phyloP scores from a whole-genome alignment of 1,140 invertebrate species.

The Platyscapa corneri region DNA sequence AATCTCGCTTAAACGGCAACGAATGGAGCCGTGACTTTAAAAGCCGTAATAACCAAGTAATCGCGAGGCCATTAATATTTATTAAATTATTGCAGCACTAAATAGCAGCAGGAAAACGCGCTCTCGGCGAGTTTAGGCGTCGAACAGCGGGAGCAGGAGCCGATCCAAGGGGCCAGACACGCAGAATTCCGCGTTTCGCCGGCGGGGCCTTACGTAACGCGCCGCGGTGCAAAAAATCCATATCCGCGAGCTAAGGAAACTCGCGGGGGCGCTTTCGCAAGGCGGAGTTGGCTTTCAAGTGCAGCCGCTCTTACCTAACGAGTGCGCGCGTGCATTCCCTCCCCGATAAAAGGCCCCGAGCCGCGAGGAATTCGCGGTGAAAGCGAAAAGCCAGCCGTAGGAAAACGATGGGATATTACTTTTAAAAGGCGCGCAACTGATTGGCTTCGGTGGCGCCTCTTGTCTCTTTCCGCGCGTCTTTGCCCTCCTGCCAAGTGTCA shows the following conservation, averaged over 20 bases:
- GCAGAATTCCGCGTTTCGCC: background rate
- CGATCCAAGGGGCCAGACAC: too few species aligned
- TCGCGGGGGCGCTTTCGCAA: background rate
- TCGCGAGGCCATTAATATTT: background rate
- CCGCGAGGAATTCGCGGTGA: slow-evolving; percentile 60
- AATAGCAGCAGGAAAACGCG: too few species aligned
- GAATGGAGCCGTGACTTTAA: background rate
- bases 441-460: too few species aligned
- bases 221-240: background rate
- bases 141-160: too few species aligned
- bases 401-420: slow-evolving; percentile 55
- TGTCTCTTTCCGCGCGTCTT: too few species aligned
- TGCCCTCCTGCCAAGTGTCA: too few species aligned
- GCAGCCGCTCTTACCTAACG: slow-evolving; percentile 40
- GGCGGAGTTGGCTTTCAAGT: too few species aligned
- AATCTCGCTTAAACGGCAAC: background rate
- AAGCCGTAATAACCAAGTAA: background rate
- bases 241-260: background rate
- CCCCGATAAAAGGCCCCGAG: too few species aligned
- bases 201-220: background rate
- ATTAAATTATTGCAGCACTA: too few species aligned
- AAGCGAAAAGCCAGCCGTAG: slow-evolving; percentile 60
- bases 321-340: slow-evolving; percentile 51
- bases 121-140: too few species aligned
- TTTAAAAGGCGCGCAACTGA: slow-evolving; percentile 20